Conservation (phyloP, 2,113 vertebrate species). For the Eulemur macaco region DNA sequence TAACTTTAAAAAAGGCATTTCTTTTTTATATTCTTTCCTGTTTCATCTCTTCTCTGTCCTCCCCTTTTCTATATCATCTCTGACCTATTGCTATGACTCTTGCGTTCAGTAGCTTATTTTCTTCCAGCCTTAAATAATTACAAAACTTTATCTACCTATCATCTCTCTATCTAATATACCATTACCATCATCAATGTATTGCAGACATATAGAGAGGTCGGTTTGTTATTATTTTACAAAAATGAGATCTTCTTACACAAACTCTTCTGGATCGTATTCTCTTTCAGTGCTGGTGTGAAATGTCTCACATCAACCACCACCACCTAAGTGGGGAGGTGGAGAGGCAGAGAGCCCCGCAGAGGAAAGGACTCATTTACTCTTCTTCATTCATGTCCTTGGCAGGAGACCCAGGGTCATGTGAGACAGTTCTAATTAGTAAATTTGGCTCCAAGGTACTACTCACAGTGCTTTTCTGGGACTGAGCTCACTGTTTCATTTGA, state of each 20-base stretch:
- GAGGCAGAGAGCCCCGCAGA: background rate
- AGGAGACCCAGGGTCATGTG: background rate
- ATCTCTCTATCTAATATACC: too few relatives aligned
- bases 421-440: constrained; percentile 1
- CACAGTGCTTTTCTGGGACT: background rate
- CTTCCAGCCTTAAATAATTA: background rate
- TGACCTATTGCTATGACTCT: background rate
- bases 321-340: accelerated
- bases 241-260: background rate
- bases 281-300: background rate
- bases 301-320: background rate
- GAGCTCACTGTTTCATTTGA: background rate
- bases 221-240: background rate
- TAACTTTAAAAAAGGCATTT: background rate
- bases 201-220: background rate
- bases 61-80: background rate
- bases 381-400: background rate
- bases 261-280: background rate
- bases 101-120: background rate
- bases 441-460: background rate
- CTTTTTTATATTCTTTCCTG: background rate
- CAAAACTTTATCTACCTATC: background rate
- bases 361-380: background rate
- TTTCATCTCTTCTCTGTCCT: background rate
- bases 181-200: background rate